A percentile compares a stretch with the other conserved stretches of the same genome.
Evolutionary conservation across 2,888 invertebrate species (phyloP).

Genomic region (Omphaloscelis lunosa): DNA sequence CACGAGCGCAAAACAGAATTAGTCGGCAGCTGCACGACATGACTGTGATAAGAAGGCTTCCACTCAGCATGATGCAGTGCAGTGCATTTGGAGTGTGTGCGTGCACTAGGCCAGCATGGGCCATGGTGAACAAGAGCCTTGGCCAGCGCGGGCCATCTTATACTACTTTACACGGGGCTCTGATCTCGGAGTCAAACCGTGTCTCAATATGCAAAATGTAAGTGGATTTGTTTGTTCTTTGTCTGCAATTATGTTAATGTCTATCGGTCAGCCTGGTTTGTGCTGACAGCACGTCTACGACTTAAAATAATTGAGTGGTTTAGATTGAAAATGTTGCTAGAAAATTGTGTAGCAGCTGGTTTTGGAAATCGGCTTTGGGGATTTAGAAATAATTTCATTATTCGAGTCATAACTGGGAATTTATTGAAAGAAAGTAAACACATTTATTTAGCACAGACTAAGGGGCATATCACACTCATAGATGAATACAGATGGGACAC

Average conservation of each 20-base stretch:
- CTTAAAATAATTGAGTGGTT: slow-evolving; percentile 46
- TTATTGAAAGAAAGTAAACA: background rate
- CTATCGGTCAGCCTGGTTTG: slow-evolving; percentile 33
- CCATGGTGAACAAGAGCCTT: background rate
- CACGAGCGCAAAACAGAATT: too few species aligned
- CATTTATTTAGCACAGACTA: too few species aligned
- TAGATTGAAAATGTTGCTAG: slow-evolving; percentile 20
- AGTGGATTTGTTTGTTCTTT: slow-evolving; percentile 54
- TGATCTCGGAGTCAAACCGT: slow-evolving; percentile 19
- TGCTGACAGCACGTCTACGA: slow-evolving; percentile 49
- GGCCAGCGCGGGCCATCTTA: background rate
- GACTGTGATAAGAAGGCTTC: too few species aligned
- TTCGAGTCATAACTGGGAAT: too few species aligned
- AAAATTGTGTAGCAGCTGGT: background rate
- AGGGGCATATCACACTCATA: too few species aligned
- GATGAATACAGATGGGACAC: too few species aligned
- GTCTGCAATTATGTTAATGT: slow-evolving; percentile 57
- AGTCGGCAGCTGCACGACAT: too few species aligned
- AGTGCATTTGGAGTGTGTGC: too few species aligned
- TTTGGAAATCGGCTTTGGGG: background rate
- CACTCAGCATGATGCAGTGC: too few species aligned
- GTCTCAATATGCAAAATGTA: slow-evolving; percentile 51
- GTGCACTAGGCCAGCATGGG: background rate
- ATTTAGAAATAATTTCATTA: background rate
- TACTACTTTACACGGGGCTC: background rate